phyloP scores from a whole-genome alignment of 2,113 vertebrate species.

The Archilochus colubris region DNA sequence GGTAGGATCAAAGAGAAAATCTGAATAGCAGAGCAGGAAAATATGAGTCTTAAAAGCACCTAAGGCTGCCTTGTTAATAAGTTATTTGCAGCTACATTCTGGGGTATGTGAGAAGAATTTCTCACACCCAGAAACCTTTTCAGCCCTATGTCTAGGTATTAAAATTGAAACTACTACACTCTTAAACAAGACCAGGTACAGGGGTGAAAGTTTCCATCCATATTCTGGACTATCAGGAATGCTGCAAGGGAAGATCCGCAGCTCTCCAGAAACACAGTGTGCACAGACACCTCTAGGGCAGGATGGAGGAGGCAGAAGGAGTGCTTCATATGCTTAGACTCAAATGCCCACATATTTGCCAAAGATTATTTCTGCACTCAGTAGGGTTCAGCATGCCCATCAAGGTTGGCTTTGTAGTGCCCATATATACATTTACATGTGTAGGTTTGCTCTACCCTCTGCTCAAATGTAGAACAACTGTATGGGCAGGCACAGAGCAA shows the following conservation, averaged over 20 bases:
- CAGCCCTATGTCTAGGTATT: neutral
- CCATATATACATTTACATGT: neutral
- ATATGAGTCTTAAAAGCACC: neutral
- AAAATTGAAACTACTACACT: neutral
- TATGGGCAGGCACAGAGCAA: neutral
- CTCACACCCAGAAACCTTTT: constrained; percentile 8
- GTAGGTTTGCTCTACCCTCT: neutral
- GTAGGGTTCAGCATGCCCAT: neutral
- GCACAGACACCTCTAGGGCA: neutral
- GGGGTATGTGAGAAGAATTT: constrained; percentile 21
- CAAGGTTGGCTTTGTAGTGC: neutral
- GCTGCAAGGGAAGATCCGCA: neutral
- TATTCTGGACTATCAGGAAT: neutral
- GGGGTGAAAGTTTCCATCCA: neutral
- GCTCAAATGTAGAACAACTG: neutral
- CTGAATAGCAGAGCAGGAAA: neutral
- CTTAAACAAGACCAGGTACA: neutral
- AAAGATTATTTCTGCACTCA: neutral
- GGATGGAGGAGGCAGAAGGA: neutral
- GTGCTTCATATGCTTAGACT: neutral
- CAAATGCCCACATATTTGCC: neutral
- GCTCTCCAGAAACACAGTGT: neutral
- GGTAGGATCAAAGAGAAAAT: neutral
- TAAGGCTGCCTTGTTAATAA: constrained; percentile 31
- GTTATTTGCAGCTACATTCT: constrained; percentile 25